Conservation (phyloP, 2,113 vertebrate species). For the Melanotaenia duboulayi region DNA sequence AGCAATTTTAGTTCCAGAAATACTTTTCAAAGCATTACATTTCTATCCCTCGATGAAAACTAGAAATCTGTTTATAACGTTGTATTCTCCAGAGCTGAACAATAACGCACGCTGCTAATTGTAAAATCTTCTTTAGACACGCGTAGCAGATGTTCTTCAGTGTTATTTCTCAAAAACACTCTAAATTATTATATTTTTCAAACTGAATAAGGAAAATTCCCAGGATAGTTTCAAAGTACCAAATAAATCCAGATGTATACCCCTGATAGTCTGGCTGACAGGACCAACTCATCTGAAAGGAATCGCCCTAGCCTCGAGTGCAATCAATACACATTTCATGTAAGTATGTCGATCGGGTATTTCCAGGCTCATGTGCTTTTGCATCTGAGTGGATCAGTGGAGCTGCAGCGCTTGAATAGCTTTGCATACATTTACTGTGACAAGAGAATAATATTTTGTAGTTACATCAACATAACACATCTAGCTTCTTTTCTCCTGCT, state of each 20-base stretch:
- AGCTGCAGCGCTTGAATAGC: slow-evolving; percentile 58
- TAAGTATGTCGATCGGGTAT: slow-evolving; percentile 49
- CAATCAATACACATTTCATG: slow-evolving; percentile 51
- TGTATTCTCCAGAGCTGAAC: neutral
- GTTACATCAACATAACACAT: slow-evolving; percentile 10
- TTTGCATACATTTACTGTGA: slow-evolving; percentile 66
- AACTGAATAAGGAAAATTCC: neutral
- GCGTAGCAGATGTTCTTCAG: too few relatives aligned
- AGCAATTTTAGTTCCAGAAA: too few relatives aligned
- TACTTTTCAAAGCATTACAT: neutral
- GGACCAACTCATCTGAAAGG: slow-evolving; percentile 49
- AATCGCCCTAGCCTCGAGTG: slow-evolving; percentile 49
- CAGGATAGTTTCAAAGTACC: neutral
- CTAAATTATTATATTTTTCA: neutral
- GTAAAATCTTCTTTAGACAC: neutral
- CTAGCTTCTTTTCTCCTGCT: neutral
- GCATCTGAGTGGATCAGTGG: slow-evolving; percentile 43
- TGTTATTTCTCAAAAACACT: neutral
- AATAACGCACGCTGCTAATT: neutral
- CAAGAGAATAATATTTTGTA: slow-evolving; percentile 21
- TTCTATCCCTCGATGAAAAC: neutral
- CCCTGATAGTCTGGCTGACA: slow-evolving; percentile 22
- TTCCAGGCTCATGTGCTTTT: slow-evolving; percentile 42
- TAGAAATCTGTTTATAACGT: neutral
- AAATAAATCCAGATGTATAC: slow-evolving; percentile 9